Conservation (phyloP, 2,888 invertebrate species). For the Dromius quadrimaculatus region DNA sequence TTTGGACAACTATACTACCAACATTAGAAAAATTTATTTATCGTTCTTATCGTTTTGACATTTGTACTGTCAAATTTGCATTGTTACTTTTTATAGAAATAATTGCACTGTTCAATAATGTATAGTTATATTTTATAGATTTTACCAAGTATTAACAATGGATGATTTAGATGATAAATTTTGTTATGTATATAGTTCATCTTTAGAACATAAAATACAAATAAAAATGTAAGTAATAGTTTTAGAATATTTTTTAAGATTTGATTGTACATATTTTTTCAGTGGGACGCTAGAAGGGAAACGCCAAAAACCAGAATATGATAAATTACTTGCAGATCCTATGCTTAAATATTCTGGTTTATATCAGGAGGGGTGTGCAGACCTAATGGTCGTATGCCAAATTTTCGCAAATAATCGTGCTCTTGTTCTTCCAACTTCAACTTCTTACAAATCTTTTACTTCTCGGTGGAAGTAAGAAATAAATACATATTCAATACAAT, state of each 20-base stretch:
- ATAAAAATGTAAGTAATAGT: constrained; percentile 86
- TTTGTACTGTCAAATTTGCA: constrained; percentile 29
- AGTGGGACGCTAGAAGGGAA: constrained; percentile 96
- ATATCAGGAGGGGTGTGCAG: constrained; percentile 86
- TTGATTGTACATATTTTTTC: constrained; percentile 53
- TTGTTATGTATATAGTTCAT: constrained; percentile 91
- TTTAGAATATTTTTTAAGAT: constrained; percentile 52
- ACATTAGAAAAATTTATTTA: constrained; percentile 19
- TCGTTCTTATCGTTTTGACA: constrained; percentile 34
- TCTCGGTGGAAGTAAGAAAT: constrained; percentile 87
- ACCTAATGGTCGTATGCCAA: constrained; percentile 90
- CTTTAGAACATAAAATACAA: constrained; percentile 87
- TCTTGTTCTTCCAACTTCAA: constrained; percentile 86
- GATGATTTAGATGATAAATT: constrained; percentile 84
- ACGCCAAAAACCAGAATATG: constrained; percentile 87
- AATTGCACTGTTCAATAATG: constrained; percentile 16
- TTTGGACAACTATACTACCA: too few species aligned
- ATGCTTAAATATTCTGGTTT: constrained; percentile 92
- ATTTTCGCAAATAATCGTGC: constrained; percentile 85
- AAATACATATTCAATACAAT: constrained; percentile 59
- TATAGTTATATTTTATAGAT: constrained; percentile 19
- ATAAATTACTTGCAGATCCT: constrained; percentile 87
- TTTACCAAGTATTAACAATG: constrained; percentile 65
- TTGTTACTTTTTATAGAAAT: too few species aligned
- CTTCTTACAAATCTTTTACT: constrained; percentile 92